Evolutionary conservation across 1,140 invertebrate species (phyloP), one percentile per base, ranked within the genome.

Genomic region (Contarinia nasturtii): DNA sequence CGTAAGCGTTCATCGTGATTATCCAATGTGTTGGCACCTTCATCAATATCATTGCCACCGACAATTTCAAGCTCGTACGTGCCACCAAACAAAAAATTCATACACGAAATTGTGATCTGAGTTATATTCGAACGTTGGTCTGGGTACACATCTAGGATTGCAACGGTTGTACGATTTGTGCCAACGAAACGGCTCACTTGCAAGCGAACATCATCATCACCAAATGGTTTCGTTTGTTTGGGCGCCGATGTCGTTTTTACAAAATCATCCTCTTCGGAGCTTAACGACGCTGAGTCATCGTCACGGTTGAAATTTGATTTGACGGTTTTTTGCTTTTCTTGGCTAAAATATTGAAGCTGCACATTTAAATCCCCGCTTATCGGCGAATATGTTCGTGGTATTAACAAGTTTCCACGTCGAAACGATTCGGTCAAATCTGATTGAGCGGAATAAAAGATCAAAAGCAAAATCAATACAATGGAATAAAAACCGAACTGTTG

Each of bases 341-440:
- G 10, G 38, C 12, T 15, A 19, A 21, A 17, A 52, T 56, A 46
- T 45, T 63, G 61, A 49, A 63, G 55, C 53, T 73, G 66, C 47
- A 77, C 69, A 48, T 73, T 67, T 46, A 77, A 61, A 59, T 77
- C 74, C 49, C 74, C 74, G 51, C 72, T 75, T 51, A 77, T 62
- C 37, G 74, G 73, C 15, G 69, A 72, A 52, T 77, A 75, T 40
- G 70, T 70, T 43, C 71, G 64, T 33, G 67, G 65, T 55, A 67
- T 58, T 58, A 63, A 60, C 37, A 63, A 53, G 47, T 61, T 61
- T 54, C 61, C 61, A 52, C 59, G 59, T 53, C 59, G 58, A 45
- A 63, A 59, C 33, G 59, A 60, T 49, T 57, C 54, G 54, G 63
- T 60, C 58, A 63, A 57, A 63, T 59, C 61, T 63, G 49, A 27